phyloP scores from a whole-genome alignment of 2,888 invertebrate genomes.

The Cecidostiba fungosa region DNA sequence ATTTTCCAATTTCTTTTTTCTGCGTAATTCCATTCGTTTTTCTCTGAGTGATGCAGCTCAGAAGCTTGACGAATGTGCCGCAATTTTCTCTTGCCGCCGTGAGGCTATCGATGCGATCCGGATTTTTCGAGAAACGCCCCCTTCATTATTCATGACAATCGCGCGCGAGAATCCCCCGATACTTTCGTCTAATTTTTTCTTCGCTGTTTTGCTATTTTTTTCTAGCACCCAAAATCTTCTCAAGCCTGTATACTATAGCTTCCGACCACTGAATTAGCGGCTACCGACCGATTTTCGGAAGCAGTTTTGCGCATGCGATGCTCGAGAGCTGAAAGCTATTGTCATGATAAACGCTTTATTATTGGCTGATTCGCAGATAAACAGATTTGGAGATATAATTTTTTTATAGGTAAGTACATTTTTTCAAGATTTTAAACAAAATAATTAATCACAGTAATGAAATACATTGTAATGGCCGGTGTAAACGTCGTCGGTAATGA shows the following conservation, averaged over 20 bases:
- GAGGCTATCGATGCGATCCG: constrained; percentile 61
- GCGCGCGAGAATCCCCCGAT: constrained; percentile 29
- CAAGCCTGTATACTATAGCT: no score
- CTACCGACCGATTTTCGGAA: not conserved
- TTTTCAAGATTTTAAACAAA: not conserved
- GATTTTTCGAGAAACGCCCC: constrained; percentile 75
- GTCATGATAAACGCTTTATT: not conserved
- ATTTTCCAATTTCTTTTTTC: constrained; percentile 31
- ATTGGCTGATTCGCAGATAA: not conserved
- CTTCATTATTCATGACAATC: constrained; percentile 75
- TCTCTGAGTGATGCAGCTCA: not conserved
- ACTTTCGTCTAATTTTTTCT: constrained; percentile 8
- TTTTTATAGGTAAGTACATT: not conserved
- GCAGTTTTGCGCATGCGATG: not conserved
- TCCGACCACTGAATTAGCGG: not conserved
- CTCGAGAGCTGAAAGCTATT: not conserved
- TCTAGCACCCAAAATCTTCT: not conserved
- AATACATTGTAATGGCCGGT: not conserved
- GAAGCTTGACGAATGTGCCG: constrained; percentile 17
- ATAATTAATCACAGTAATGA: not conserved
- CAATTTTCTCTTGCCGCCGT: constrained; percentile 24
- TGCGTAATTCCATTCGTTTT: not conserved
- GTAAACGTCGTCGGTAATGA: not conserved
- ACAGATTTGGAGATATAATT: not conserved
- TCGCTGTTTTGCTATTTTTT: not conserved